phyloP scores from a whole-genome alignment of 2,797 vertebrate species.

The Vespertilio murinus region DNA sequence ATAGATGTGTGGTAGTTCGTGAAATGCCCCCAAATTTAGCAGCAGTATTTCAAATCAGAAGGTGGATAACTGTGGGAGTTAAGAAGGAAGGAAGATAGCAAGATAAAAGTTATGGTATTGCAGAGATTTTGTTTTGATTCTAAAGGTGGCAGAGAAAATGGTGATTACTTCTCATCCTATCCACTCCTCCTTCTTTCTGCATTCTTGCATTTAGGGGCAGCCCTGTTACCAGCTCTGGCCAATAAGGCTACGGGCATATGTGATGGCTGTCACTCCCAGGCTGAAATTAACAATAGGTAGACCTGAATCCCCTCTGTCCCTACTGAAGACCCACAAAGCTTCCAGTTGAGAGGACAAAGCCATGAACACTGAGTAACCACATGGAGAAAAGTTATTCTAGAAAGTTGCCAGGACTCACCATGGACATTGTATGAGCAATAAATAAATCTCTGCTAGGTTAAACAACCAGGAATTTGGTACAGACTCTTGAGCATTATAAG shows the following conservation, averaged over 20 bases:
- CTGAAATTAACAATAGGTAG: not conserved
- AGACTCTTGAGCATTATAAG: not conserved
- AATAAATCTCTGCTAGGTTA: not conserved
- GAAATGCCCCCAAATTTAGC: not conserved
- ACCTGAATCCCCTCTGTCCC: not conserved
- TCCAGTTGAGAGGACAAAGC: not conserved
- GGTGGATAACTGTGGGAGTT: not conserved
- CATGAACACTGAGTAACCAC: not conserved
- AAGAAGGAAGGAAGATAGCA: not conserved
- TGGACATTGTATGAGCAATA: not conserved
- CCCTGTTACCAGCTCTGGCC: not conserved
- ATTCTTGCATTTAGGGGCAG: not conserved
- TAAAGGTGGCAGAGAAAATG: not conserved
- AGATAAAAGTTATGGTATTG: not conserved
- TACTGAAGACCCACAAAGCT: not conserved
- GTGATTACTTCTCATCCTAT: not conserved
- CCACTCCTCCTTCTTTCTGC: not conserved
- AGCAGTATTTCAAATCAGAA: not conserved
- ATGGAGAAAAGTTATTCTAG: not conserved
- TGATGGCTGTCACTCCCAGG: not conserved
- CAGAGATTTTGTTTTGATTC: not conserved
- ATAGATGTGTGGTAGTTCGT: accelerated
- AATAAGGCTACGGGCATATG: accelerated
- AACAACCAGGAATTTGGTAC: not conserved
- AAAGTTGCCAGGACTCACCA: not conserved